Evolutionary conservation across 2,888 invertebrate species (phyloP).

Genomic region (Allolobophora icterica): DNA sequence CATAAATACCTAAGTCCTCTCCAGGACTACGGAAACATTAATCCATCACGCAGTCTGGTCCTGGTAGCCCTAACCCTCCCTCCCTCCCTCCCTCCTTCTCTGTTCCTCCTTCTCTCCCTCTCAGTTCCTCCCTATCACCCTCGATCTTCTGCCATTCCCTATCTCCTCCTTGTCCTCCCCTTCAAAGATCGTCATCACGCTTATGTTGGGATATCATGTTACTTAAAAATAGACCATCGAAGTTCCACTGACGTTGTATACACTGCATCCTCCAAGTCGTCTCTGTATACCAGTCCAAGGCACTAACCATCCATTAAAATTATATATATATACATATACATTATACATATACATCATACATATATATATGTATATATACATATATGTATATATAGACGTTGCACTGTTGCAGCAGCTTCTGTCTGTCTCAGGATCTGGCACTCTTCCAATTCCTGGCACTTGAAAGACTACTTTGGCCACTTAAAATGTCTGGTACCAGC

Average conservation of each 20-base stretch:
- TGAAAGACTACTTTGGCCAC: too few species aligned
- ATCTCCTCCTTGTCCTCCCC: too few species aligned
- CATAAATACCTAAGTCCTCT: not conserved
- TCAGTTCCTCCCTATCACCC: not conserved
- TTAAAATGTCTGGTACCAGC: too few species aligned
- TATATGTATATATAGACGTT: too few species aligned
- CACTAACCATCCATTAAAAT: too few species aligned
- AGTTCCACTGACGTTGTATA: not conserved
- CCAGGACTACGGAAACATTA: not conserved
- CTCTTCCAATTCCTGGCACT: too few species aligned
- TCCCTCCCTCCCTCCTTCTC: not conserved
- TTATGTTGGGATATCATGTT: not conserved
- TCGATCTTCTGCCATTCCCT: not conserved
- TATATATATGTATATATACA: too few species aligned
- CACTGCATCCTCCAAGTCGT: not conserved
- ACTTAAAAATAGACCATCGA: constrained; percentile 10
- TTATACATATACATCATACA: too few species aligned
- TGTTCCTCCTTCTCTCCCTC: not conserved
- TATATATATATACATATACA: too few species aligned
- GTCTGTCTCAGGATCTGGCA: too few species aligned
- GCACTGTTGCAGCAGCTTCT: too few species aligned
- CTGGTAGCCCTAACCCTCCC: not conserved
- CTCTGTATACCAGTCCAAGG: not conserved
- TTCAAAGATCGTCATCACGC: not conserved
- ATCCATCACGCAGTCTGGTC: not conserved